These are phyloP conservation scores for Stegana nigrithorax DNA, from an alignment of 2,888 invertebrate genomes.

Conservation along the genomic window DNA sequence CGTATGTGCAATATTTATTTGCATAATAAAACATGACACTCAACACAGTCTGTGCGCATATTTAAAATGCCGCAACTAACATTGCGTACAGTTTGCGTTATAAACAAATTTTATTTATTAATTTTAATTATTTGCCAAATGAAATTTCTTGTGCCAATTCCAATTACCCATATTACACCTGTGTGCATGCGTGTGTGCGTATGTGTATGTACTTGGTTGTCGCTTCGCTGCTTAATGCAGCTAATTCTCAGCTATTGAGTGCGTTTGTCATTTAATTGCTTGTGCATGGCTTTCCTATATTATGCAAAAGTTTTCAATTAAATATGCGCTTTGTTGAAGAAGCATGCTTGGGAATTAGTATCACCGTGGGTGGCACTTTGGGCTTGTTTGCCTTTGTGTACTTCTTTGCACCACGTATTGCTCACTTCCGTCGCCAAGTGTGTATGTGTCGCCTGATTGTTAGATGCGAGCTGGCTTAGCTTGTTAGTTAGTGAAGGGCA, in stretches of 20 bases:
- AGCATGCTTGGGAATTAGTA: background rate
- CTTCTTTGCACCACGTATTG: slow-evolving; percentile 36
- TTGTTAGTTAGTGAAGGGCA: slow-evolving; percentile 26
- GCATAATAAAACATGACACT: slow-evolving; percentile 3
- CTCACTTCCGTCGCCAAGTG: slow-evolving; percentile 44
- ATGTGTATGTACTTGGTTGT: background rate
- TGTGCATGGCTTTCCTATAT: background rate
- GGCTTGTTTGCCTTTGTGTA: slow-evolving; percentile 15
- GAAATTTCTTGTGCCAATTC: background rate
- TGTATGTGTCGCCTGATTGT: slow-evolving; percentile 10
- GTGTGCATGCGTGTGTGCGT: background rate
- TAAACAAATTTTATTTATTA: background rate
- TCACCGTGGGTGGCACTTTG: background rate
- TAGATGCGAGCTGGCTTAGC: background rate
- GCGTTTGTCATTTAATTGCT: background rate
- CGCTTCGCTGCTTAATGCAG: background rate
- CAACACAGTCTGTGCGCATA: too few species aligned
- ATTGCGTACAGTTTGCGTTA: background rate
- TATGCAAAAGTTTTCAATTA: slow-evolving; percentile 21
- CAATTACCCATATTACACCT: background rate
- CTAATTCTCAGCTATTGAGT: background rate
- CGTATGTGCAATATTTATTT: slow-evolving; percentile 12
- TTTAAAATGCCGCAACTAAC: too few species aligned
- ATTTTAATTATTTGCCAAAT: background rate
- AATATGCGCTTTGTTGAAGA: slow-evolving; percentile 4